These are phyloP conservation scores for Brenthis ino DNA, from an alignment of 2,888 invertebrate species.

Conservation along the genomic window DNA sequence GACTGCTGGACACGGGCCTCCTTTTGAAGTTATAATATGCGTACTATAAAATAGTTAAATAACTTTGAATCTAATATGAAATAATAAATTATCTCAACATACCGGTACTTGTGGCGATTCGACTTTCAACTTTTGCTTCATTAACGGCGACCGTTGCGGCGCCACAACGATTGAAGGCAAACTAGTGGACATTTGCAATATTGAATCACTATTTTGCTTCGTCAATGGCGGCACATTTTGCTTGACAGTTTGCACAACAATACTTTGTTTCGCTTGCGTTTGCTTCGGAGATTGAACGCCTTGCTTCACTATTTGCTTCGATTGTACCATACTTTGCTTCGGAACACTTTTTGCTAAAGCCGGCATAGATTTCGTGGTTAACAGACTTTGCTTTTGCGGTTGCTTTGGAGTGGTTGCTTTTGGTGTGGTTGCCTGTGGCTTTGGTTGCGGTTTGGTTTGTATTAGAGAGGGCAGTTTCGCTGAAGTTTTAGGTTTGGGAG, in stretches of 20 bases:
- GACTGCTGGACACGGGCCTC: no score
- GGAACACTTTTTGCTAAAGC: slow-evolving; percentile 32
- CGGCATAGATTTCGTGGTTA: slow-evolving; percentile 37
- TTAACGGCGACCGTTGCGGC: slow-evolving; percentile 62
- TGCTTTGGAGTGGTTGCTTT: slow-evolving; percentile 29
- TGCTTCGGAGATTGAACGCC: slow-evolving; percentile 53
- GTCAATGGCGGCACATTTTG: slow-evolving; percentile 38
- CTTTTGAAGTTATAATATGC: no score
- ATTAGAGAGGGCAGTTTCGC: slow-evolving; percentile 43
- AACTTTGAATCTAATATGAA: no score
- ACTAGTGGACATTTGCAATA: slow-evolving; percentile 48
- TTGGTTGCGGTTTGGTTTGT: slow-evolving; percentile 44
- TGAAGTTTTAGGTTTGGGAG: slow-evolving; percentile 33
- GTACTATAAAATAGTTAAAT: no score
- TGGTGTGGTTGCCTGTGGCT: slow-evolving; percentile 28
- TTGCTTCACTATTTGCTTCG: slow-evolving; percentile 41
- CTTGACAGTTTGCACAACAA: slow-evolving; percentile 39
- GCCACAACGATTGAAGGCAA: slow-evolving; percentile 57
- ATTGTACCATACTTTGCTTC: slow-evolving; percentile 39
- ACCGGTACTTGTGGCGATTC: slow-evolving; percentile 56
- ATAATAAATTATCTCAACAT: background rate
- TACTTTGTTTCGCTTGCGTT: slow-evolving; percentile 33
- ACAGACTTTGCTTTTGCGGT: slow-evolving; percentile 31
- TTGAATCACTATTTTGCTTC: slow-evolving; percentile 39
- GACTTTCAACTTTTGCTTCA: slow-evolving; percentile 63